These are phyloP conservation scores for Caenorhabditis wallacei DNA, from an alignment of 2,888 invertebrate genomes.

Conservation along the genomic window DNA sequence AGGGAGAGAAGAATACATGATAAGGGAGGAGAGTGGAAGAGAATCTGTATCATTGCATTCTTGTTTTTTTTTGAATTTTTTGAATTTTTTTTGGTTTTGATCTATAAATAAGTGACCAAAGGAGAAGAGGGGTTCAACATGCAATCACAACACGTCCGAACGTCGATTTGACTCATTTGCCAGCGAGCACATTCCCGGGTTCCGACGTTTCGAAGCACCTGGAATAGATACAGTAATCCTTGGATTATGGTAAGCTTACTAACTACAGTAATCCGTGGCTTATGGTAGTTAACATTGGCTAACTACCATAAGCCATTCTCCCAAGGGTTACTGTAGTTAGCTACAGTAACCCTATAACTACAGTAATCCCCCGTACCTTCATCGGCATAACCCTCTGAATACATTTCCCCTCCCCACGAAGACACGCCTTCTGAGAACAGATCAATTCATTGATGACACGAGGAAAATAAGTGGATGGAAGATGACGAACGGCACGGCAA, in stretches of 20 bases:
- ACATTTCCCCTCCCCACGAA: conserved; percentile 73
- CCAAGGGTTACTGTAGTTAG: too few species aligned
- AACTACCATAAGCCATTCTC: too few species aligned
- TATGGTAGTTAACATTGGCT: too few species aligned
- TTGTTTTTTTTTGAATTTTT: not conserved
- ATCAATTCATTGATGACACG: conserved; percentile 75
- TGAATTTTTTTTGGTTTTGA: not conserved
- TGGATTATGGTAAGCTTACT: not conserved
- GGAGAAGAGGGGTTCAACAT: conserved; percentile 73
- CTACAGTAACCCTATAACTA: too few species aligned
- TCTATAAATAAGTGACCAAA: conserved; percentile 67
- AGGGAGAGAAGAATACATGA: conserved; percentile 28
- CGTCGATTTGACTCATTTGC: conserved; percentile 67
- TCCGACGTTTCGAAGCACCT: conserved; percentile 73
- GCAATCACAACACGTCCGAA: conserved; percentile 76
- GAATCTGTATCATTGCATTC: conserved; percentile 46
- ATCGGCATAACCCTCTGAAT: conserved; percentile 75
- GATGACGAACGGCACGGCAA: conserved; percentile 72
- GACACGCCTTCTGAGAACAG: conserved; percentile 70
- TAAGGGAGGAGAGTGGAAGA: not conserved
- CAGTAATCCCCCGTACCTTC: conserved; percentile 60
- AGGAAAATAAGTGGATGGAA: conserved; percentile 72
- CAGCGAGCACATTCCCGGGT: conserved; percentile 71
- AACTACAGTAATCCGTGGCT: too few species aligned
- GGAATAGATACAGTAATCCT: conserved; percentile 11